These are phyloP conservation scores for Chunga burmeisteri DNA, from an alignment of 2,113 vertebrate species.

Conservation along the genomic window DNA sequence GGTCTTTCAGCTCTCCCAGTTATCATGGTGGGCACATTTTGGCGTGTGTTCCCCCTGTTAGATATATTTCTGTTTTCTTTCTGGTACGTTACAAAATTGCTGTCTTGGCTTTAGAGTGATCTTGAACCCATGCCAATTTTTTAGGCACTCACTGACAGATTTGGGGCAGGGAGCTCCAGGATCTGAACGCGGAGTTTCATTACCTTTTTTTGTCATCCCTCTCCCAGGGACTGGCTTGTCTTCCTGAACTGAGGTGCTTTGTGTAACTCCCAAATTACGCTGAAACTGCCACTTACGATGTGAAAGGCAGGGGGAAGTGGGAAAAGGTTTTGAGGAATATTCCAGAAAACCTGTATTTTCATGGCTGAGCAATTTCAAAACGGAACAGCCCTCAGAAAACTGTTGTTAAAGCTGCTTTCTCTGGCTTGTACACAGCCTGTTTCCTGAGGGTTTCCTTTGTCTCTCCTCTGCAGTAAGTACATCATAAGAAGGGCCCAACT, in stretches of 20 bases:
- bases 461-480: neutral
- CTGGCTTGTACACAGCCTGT: neutral
- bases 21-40: neutral
- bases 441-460: neutral
- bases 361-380: neutral
- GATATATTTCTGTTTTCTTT: neutral
- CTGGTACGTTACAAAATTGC: neutral
- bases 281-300: neutral
- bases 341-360: neutral
- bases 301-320: neutral
- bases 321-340: neutral
- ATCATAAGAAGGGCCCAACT: neutral
- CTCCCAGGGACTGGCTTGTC: neutral
- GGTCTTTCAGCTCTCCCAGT: neutral
- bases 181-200: neutral
- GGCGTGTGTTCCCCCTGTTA: neutral
- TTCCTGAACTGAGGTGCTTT: neutral
- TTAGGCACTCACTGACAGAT: slow-evolving; percentile 5
- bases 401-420: neutral
- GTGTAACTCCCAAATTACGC: neutral
- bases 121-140: neutral
- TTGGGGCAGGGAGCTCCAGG: neutral
- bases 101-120: neutral
- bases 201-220: neutral
- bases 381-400: neutral